These are phyloP conservation scores for Schrankia costaestrigalis DNA, from an alignment of 2,888 invertebrate species.

Conservation along the genomic window DNA sequence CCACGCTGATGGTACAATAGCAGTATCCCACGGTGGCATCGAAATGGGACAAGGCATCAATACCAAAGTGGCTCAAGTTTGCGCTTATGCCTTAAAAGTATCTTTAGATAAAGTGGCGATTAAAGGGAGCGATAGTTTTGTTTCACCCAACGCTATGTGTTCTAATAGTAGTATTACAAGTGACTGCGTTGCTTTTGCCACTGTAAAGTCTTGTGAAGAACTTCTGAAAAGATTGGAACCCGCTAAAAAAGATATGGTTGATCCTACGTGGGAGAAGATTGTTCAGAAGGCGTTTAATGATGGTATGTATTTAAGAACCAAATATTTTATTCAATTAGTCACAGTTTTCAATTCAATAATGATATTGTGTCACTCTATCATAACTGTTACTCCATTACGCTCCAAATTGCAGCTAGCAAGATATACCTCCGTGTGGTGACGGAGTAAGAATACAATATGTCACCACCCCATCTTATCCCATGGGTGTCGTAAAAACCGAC, in stretches of 20 bases:
- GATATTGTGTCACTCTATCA: too few relatives aligned
- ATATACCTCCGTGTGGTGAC: too few relatives aligned
- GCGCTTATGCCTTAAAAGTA: slow-evolving; percentile 84
- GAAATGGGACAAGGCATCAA: slow-evolving; percentile 90
- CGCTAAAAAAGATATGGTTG: slow-evolving; percentile 52
- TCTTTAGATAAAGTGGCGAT: slow-evolving; percentile 81
- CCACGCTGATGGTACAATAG: slow-evolving; percentile 84
- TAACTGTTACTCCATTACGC: too few relatives aligned
- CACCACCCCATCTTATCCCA: too few relatives aligned
- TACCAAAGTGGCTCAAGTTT: slow-evolving; percentile 84
- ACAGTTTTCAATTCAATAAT: too few relatives aligned
- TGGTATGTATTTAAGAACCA: slow-evolving; percentile 39
- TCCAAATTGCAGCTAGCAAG: too few relatives aligned
- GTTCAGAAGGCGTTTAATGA: slow-evolving; percentile 70
- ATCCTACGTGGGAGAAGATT: slow-evolving; percentile 76
- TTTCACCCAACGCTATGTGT: slow-evolving; percentile 83
- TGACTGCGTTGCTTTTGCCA: slow-evolving; percentile 83
- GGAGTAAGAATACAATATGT: too few relatives aligned
- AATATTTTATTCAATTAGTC: too few relatives aligned
- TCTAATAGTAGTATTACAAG: slow-evolving; percentile 87
- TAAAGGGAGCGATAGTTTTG: slow-evolving; percentile 83
- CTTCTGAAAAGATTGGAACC: slow-evolving; percentile 68
- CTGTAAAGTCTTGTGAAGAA: slow-evolving; percentile 75
- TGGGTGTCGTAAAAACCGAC: too few relatives aligned
- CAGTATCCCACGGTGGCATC: slow-evolving; percentile 84